Evolutionary conservation across 1,140 invertebrate genomes (phyloP), one percentile per base, ranked within the genome.

Genomic region (Plectus sambesii): DNA sequence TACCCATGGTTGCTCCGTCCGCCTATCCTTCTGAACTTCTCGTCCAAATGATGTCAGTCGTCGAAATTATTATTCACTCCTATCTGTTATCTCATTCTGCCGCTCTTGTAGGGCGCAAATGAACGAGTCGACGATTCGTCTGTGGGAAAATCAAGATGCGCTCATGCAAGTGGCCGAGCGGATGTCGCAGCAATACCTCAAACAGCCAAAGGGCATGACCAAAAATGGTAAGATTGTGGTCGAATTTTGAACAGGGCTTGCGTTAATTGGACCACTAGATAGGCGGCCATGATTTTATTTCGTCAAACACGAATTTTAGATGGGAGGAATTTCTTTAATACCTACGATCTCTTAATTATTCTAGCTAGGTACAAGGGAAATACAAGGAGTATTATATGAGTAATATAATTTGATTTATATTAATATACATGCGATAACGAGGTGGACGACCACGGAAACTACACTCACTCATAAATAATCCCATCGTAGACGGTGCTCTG

Each of bases 161-260:
- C 17, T 33, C 12, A 33, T 33, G 30, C 30, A 17, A 33, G 12
- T 33, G 30, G 30, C 30, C 12, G 30, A 33, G 17, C 30, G 30
- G 17, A 33, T 33, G 30, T 12, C 30, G 12, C 12, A 12, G 12
- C 30, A 33, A 12, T 17, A 33, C 17, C 12, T 12, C 17, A 33
- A 33, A 33, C n/a, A n/a, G n/a, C 30, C 30, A 17, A 33, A 33
- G 30, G 30, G 30, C 30, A 12, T 93, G 43, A 81, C 80, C 47
- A 80, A 85, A 42, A 76, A 79, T 30, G 44, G 51, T 23, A 60
- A 56, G 51, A n/a, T n/a, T n/a, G n/a, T n/a, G n/a, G n/a, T n/a
- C n/a, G n/a, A n/a, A n/a, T n/a, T n/a, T n/a, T n/a, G n/a, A n/a
- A n/a, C n/a, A n/a, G n/a, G n/a, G n/a, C n/a, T n/a, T n/a, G n/a